These are phyloP conservation scores for Ferdinandea cuprea DNA, from an alignment of 2,888 invertebrate genomes.

Conservation along the genomic window DNA sequence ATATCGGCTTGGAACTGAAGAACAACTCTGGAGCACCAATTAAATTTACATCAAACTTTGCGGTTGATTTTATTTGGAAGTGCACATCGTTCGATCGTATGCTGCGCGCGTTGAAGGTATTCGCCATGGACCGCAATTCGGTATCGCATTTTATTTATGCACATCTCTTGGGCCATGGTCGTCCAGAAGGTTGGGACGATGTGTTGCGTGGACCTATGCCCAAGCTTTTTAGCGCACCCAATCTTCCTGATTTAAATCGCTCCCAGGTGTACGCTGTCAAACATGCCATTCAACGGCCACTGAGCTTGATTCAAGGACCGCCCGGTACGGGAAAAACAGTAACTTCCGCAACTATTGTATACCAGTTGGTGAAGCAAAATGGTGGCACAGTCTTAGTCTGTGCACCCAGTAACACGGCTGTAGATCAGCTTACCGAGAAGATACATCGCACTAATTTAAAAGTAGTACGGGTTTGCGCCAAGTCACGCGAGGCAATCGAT, in stretches of 20 bases:
- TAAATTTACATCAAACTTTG: conserved; percentile 97
- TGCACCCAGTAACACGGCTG: conserved; percentile 99
- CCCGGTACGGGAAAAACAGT: conserved; percentile 98
- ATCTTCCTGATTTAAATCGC: conserved; percentile 98
- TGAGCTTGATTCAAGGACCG: conserved; percentile 96
- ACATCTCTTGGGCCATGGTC: conserved; percentile 95
- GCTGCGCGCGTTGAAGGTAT: conserved; percentile 96
- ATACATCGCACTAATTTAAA: conserved; percentile 98
- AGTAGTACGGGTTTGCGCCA: conserved; percentile 96
- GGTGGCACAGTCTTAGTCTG: conserved; percentile 98
- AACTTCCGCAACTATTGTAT: conserved; percentile 99
- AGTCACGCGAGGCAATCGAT: conserved; percentile 98
- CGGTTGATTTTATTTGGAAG: conserved; percentile 99
- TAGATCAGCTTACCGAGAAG: conserved; percentile 99
- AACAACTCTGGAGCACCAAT: conserved; percentile 95
- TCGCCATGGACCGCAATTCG: conserved; percentile 97
- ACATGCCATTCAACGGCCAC: conserved; percentile 97
- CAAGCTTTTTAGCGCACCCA: conserved; percentile 98
- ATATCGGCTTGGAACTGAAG: conserved; percentile 98
- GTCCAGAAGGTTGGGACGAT: conserved; percentile 97
- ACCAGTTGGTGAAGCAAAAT: conserved; percentile 97
- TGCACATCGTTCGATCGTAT: conserved; percentile 99
- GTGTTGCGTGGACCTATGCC: conserved; percentile 94
- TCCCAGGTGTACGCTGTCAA: conserved; percentile 99
- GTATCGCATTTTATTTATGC: conserved; percentile 99